These are phyloP conservation scores for Drosophila phalerata DNA, from an alignment of 2,888 invertebrate species.

Conservation along the genomic window DNA sequence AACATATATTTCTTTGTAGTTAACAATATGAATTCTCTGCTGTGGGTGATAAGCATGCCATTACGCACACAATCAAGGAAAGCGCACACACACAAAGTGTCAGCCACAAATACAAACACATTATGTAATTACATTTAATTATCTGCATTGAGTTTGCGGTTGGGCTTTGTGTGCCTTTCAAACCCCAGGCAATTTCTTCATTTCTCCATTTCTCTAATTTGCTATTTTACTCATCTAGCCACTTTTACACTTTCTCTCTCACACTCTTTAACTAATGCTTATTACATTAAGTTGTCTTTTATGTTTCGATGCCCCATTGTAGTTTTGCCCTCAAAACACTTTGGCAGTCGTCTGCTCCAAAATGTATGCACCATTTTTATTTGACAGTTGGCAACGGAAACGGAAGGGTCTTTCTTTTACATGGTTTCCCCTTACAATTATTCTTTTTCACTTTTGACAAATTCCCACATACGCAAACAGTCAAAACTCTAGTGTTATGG, in stretches of 20 bases:
- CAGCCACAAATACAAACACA: conserved; percentile 51
- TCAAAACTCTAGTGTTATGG: conserved; percentile 12
- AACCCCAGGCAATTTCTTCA: conserved; percentile 1
- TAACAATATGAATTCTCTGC: conserved; percentile 16
- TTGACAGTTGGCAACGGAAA: conserved; percentile 34
- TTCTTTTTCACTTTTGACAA: conserved; percentile 30
- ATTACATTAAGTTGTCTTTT: conserved; percentile 65
- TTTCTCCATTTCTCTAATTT: conserved; percentile 18
- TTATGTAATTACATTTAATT: conserved; percentile 80
- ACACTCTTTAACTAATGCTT: conserved; percentile 38
- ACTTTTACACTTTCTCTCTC: not conserved
- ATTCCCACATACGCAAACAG: conserved; percentile 27
- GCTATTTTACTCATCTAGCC: not conserved
- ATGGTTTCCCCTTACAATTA: not conserved
- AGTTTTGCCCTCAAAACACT: conserved; percentile 14
- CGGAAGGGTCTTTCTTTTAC: not conserved
- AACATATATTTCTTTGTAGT: conserved; percentile 19
- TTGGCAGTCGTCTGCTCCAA: conserved; percentile 36
- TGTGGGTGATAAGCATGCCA: conserved; percentile 51
- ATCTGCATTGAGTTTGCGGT: conserved; percentile 75
- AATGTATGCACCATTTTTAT: conserved; percentile 58
- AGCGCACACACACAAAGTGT: conserved; percentile 16
- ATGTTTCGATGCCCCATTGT: conserved; percentile 32
- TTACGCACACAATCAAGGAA: conserved; percentile 36
- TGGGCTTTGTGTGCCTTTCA: conserved; percentile 10